Conservation (phyloP, 2,113 vertebrate genomes). For the Oryzias melastigma region DNA sequence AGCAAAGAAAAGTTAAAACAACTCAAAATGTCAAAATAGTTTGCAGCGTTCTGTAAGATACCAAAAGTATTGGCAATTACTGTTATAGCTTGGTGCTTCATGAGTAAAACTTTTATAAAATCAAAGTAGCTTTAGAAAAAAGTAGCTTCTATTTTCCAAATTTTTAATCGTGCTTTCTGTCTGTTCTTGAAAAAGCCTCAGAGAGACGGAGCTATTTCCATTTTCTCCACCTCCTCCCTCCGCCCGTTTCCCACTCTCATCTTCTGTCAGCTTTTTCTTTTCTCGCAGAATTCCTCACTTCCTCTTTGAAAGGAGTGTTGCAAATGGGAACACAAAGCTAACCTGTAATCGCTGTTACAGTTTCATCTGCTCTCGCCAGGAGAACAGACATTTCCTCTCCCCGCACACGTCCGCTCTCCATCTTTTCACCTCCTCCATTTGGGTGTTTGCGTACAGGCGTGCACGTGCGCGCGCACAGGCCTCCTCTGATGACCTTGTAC, state of each 20-base stretch:
- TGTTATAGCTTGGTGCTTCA: too few species aligned
- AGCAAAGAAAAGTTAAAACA: too few species aligned
- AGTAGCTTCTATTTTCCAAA: background rate
- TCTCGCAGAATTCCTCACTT: constrained; percentile 50
- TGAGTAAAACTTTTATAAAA: too few species aligned
- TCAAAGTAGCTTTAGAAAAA: background rate
- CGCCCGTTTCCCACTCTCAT: constrained; percentile 26
- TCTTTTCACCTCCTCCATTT: background rate
- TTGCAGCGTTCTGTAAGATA: too few species aligned
- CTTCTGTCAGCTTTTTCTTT: constrained; percentile 30
- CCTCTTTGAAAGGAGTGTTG: constrained; percentile 49
- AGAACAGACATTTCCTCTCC: constrained; percentile 13
- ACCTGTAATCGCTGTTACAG: constrained; percentile 32
- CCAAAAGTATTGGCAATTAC: too few species aligned
- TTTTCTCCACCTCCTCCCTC: background rate
- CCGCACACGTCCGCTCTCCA: constrained; percentile 2
- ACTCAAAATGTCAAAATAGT: too few species aligned
- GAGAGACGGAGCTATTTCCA: constrained; percentile 18
- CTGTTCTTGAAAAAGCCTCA: constrained; percentile 9
- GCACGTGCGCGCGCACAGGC: constrained; percentile 50
- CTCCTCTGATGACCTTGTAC: constrained; percentile 77
- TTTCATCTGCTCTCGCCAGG: constrained; percentile 30
- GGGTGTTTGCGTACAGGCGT: background rate
- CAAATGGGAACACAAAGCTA: constrained; percentile 42
- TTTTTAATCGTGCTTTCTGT: background rate